Evolutionary conservation across 2,888 invertebrate species (phyloP), one percentile per base, ranked within the genome.

Genomic region (Agrotis ipsilon): DNA sequence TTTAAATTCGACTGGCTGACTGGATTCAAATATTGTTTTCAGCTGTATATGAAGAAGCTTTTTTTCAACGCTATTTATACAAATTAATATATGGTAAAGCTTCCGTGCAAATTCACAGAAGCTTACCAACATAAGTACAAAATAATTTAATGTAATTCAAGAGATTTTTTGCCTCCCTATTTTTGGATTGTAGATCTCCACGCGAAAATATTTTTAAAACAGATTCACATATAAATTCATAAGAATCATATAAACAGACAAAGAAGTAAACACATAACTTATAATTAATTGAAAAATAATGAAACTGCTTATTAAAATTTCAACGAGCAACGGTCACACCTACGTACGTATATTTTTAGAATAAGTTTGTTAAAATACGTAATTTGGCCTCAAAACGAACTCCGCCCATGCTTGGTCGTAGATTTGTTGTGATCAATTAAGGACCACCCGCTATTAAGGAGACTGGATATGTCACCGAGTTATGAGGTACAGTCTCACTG

Each of bases 381-480:
- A 79, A 81, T 81, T 81, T 80, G 54, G 54, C 71, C 48, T 78
- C 32, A 75, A 83, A 75, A 57, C 52, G n/a, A 60, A 49, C 51
- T 11, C 62, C 77, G 76, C 75, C 79, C 66, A 68, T 58, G 59
- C 13, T 57, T 57, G 21, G 52, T 57, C 32, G 70, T 75, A 78
- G 76, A 73, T 78, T 39, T 55, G 72, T 63, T 54, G 54, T 18
- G 52, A 65, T 64, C 75, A 72, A 84, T 86, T 80, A 80, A 54
- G 39, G 89, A 87, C 89, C 90, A 86, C 89, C 88, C 87, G 82
- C 76, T 75, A 81, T 75, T 80, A 81, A 83, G 82, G 81, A 64
- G 70, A 84, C 78, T 71, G 73, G 72, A 86, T 88, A 86, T 88
- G 89, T 90, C 90, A 87, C 83, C 68, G 57, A 45, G 49, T 67